These are phyloP conservation scores for Phrynocephalus vlangalii DNA, from an alignment of 2,797 vertebrate species.

Conservation along the genomic window DNA sequence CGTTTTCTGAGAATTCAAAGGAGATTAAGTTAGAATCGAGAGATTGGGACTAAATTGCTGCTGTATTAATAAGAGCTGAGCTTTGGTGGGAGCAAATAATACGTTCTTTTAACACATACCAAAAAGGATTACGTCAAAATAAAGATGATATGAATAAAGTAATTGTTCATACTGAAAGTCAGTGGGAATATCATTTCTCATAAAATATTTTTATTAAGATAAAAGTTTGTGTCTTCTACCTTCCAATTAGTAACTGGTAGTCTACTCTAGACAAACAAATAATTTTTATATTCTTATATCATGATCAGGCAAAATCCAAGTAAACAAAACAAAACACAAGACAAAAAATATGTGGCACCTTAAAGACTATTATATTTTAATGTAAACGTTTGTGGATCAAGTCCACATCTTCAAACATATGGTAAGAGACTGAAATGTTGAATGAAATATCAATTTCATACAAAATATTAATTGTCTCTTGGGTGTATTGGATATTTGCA, in stretches of 20 bases:
- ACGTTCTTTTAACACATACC: conserved; percentile 29
- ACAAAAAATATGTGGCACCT: too few species aligned
- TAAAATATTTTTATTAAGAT: neutral
- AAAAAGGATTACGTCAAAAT: conserved; percentile 24
- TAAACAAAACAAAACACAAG: too few species aligned
- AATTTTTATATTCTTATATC: too few species aligned
- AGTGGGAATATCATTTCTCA: conserved; percentile 25
- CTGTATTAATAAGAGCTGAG: conserved; percentile 60
- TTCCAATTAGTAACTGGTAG: neutral
- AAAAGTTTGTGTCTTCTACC: neutral
- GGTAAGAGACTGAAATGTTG: too few species aligned
- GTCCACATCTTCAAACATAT: too few species aligned
- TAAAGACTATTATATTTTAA: too few species aligned
- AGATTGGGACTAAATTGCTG: conserved; percentile 68
- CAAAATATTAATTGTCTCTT: too few species aligned
- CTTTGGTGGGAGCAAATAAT: conserved; percentile 53
- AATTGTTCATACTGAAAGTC: neutral
- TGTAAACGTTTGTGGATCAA: too few species aligned
- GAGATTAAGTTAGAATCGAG: conserved; percentile 64
- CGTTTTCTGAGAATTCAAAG: conserved; percentile 58
- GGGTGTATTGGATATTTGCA: too few species aligned
- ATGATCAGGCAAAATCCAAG: too few species aligned
- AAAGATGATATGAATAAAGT: neutral
- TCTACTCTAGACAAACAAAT: neutral
- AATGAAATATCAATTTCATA: too few species aligned